Base-by-base conservation (phyloP, 2,797 vertebrate species). In the Acrocephalus scirpaceus region DNA sequence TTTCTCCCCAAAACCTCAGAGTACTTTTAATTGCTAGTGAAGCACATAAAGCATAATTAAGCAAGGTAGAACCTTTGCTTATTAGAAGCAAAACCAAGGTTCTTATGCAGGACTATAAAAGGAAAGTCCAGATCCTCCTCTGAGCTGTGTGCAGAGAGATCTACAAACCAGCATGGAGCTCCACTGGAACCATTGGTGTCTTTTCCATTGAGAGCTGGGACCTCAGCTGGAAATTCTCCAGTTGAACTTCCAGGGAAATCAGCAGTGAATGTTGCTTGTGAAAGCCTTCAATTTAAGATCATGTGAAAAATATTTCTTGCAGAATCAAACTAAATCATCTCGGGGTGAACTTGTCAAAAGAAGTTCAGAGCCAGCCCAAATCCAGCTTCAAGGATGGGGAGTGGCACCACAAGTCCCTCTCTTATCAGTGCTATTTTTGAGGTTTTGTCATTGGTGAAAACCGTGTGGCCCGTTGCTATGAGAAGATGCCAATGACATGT, bases 181-280 rank as follows among this genome's bases (percentile, higher is more conserved):
- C 67, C n/a, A 4, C 36, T 40, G 45, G 67, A 67, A 20, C 48
- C n/a, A n/a, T 6, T 2, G 0, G 13, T 25, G 25, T 11, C 51
- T 88, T 57, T 60, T 51, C 54, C 50, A 34, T 1, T 42, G 29
- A 65, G 50, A 65, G 13, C 21, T 45, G 73, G 38, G 65, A 60
- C 42, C 30, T 77, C 60, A 21, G 34, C 7, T 34, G 48, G 27
- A 54, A 83, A 54, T 22, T 5, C 42, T 88, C 45, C 0, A 1
- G 29, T 3, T 67, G 48, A 77, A 83, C 42, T 58, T 54, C 27
- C 38, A 72, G 29, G 16, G 38, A 71, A 80, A 80, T 48, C 26
- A 80, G 40, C 61, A 79, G 70, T 9, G 11, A 38, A 3, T 5
- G 8, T 7, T 76, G 25, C 48, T 18, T 16, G 18, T 45, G 58